Percentiles rank a stretch among this genome's conserved stretches.
These are phyloP conservation scores for Coluber constrictor DNA, from an alignment of 2,797 vertebrate species.

Conservation along the genomic window DNA sequence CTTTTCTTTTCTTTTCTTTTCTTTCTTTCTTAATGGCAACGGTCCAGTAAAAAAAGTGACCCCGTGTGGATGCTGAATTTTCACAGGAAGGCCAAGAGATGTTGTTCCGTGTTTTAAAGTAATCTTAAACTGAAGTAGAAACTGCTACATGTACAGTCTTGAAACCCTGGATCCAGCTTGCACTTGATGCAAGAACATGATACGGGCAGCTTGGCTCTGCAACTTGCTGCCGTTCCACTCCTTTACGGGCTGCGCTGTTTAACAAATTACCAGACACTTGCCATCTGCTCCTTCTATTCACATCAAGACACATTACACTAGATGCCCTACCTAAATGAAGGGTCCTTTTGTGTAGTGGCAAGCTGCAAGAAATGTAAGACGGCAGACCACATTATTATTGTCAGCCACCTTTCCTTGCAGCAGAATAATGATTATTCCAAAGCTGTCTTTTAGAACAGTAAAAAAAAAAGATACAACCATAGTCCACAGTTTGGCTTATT, in stretches of 20 bases:
- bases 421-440: background rate
- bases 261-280: background rate
- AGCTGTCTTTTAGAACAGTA: background rate
- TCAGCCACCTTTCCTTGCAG: rapidly evolving
- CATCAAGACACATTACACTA: background rate
- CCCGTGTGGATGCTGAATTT: background rate
- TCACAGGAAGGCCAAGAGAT: background rate
- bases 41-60: too few species aligned
- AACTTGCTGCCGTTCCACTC: background rate
- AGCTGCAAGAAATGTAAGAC: background rate
- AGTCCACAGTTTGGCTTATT: background rate
- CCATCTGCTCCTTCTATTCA: conserved; percentile 14
- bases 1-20: background rate
- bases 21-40: background rate
- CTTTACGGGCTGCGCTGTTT: background rate
- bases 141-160: background rate
- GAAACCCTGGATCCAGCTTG: background rate
- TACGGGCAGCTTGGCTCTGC: background rate
- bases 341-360: background rate
- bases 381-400: background rate
- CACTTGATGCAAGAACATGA: background rate
- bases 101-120: background rate
- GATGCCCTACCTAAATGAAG: background rate
- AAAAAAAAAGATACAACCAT: background rate
- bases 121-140: background rate